Conservation (phyloP, 2,113 vertebrate genomes). For the Bettongia penicillata region DNA sequence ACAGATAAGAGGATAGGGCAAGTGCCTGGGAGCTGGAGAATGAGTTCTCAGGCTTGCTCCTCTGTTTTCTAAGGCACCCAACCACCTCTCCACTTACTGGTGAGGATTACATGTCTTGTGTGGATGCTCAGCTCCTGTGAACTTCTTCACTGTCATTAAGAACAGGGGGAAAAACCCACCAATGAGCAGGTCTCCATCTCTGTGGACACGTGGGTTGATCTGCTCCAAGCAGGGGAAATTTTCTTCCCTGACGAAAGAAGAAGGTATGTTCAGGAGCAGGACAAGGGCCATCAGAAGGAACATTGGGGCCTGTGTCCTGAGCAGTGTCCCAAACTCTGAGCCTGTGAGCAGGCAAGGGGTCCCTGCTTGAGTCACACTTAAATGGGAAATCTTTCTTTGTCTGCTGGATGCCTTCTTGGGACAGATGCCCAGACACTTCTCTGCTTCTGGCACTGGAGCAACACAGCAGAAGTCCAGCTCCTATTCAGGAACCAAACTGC, state of each 20-base stretch:
- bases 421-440: too few relatives aligned
- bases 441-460: too few relatives aligned
- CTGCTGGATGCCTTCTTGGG: not conserved
- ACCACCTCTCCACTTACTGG: not conserved
- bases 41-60: not conserved
- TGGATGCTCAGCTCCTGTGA: not conserved
- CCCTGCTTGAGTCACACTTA: not conserved
- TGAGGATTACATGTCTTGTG: not conserved
- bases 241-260: not conserved
- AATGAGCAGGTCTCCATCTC: not conserved
- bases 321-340: not conserved
- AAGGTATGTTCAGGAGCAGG: not conserved
- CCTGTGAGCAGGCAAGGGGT: not conserved
- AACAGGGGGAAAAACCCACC: not conserved
- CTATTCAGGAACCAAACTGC: not conserved
- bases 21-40: not conserved
- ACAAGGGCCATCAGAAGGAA: not conserved
- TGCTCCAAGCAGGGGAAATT: not conserved
- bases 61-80: not conserved
- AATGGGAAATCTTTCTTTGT: not conserved
- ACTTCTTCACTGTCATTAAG: not conserved
- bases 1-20: not conserved
- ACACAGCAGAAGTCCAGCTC: not conserved
- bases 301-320: not conserved
- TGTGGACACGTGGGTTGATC: not conserved